A percentile compares a stretch with the other conserved stretches of the same genome.
phyloP scores from a whole-genome alignment of 2,113 vertebrate species.

The Sphyrna mokarran region DNA sequence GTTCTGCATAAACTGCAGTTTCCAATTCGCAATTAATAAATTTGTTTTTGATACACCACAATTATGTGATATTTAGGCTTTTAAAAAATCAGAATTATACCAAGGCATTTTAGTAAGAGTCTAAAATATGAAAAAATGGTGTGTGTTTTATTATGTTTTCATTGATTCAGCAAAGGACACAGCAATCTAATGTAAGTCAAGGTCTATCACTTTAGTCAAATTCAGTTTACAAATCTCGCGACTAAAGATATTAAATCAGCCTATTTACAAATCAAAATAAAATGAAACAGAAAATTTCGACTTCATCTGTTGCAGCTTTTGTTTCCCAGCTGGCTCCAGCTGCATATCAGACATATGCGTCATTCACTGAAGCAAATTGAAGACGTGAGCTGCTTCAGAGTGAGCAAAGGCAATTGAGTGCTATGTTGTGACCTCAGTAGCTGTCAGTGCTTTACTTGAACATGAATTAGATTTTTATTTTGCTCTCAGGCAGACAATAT shows the following conservation, averaged over 20 bases:
- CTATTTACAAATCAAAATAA: constrained; percentile 22
- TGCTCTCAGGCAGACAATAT: constrained; percentile 34
- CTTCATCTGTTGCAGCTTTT: constrained; percentile 21
- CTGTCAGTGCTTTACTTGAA: constrained; percentile 32
- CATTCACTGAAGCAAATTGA: constrained; percentile 36
- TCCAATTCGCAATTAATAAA: background rate
- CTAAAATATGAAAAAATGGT: background rate
- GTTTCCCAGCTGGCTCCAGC: constrained; percentile 31
- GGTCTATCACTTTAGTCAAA: constrained; percentile 8
- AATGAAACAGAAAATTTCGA: constrained; percentile 19
- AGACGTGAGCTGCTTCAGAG: constrained; percentile 24
- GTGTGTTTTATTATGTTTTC: background rate
- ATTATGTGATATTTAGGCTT: background rate
- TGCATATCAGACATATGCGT: constrained; percentile 30
- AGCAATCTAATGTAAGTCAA: background rate
- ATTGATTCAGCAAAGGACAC: constrained; percentile 7
- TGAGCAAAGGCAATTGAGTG: constrained; percentile 34
- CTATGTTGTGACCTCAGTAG: constrained; percentile 35
- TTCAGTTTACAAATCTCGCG: constrained; percentile 5
- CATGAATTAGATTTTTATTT: constrained; percentile 38
- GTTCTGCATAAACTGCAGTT: background rate
- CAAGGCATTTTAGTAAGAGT: background rate
- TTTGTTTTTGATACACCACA: background rate
- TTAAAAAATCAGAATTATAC: background rate
- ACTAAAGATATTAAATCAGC: constrained; percentile 21